A percentile compares a stretch with the other conserved stretches of the same genome.
These are phyloP conservation scores for Melinopterus prodromus DNA, from an alignment of 2,888 invertebrate genomes.

Conservation along the genomic window DNA sequence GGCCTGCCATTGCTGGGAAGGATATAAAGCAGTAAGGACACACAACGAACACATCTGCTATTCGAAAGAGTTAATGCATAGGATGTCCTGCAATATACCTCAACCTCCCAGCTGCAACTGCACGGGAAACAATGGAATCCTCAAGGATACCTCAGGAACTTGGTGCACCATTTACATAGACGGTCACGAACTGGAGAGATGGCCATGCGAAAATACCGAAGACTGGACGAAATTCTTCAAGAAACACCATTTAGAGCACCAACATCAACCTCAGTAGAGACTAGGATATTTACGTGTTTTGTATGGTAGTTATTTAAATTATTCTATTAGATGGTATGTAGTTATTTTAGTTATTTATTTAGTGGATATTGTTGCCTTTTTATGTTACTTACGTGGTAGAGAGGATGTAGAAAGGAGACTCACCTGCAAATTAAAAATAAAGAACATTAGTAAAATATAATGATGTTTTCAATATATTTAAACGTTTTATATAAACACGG, in stretches of 20 bases:
- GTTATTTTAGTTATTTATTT: too few relatives aligned
- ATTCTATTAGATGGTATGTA: background rate
- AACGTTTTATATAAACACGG: too few relatives aligned
- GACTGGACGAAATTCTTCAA: conserved; percentile 54
- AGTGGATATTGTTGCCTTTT: too few relatives aligned
- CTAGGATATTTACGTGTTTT: background rate
- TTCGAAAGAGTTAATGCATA: conserved; percentile 37
- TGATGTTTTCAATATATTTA: too few relatives aligned
- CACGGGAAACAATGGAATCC: conserved; percentile 44
- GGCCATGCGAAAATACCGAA: conserved; percentile 53
- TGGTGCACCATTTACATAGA: conserved; percentile 53
- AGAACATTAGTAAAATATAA: too few relatives aligned
- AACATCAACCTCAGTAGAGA: background rate
- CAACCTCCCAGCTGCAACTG: conserved; percentile 42
- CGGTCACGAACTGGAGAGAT: conserved; percentile 51
- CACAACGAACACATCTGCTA: conserved; percentile 38
- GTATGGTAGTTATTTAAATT: background rate
- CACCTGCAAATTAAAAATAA: too few relatives aligned
- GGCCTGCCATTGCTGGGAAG: conserved; percentile 41
- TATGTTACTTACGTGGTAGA: too few relatives aligned
- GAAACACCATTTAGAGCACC: conserved; percentile 20
- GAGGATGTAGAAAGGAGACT: too few relatives aligned
- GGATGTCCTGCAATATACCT: conserved; percentile 42
- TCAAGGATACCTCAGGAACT: conserved; percentile 54
- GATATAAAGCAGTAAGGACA: conserved; percentile 36